phyloP scores from a whole-genome alignment of 2,888 invertebrate species.

The Phortica magna region DNA sequence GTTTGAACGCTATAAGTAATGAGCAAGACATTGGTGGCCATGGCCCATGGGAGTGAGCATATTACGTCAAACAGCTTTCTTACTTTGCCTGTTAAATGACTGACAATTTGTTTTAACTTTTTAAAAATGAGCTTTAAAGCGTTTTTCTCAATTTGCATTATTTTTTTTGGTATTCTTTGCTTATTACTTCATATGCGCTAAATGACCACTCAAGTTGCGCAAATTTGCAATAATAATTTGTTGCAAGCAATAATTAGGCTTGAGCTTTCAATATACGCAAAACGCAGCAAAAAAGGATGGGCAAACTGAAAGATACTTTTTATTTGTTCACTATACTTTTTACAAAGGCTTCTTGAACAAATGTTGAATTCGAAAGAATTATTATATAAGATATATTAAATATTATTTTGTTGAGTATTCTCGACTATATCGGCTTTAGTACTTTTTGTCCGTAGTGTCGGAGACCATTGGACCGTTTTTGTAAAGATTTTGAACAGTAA shows the following conservation, averaged over 20 bases:
- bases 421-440: no score
- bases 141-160: not conserved
- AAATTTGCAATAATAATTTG: slow-evolving; percentile 53
- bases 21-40: slow-evolving; percentile 6
- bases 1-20: slow-evolving; percentile 10
- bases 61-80: not conserved
- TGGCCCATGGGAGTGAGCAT: not conserved
- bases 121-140: not conserved
- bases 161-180: not conserved
- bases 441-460: no score
- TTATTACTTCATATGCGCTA: not conserved
- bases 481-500: no score
- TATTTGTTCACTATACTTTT: no score
- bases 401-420: no score
- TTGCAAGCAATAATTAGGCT: slow-evolving; percentile 62
- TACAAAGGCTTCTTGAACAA: no score
- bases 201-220: slow-evolving; percentile 2
- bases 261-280: slow-evolving; percentile 42
- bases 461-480: no score
- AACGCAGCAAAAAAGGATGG: not conserved
- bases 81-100: slow-evolving; percentile 12
- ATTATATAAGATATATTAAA: no score
- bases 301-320: not conserved
- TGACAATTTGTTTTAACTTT: slow-evolving; percentile 23
- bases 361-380: no score